Conservation (phyloP, 1,140 invertebrate genomes). For the Leptinotarsa lineolata region DNA sequence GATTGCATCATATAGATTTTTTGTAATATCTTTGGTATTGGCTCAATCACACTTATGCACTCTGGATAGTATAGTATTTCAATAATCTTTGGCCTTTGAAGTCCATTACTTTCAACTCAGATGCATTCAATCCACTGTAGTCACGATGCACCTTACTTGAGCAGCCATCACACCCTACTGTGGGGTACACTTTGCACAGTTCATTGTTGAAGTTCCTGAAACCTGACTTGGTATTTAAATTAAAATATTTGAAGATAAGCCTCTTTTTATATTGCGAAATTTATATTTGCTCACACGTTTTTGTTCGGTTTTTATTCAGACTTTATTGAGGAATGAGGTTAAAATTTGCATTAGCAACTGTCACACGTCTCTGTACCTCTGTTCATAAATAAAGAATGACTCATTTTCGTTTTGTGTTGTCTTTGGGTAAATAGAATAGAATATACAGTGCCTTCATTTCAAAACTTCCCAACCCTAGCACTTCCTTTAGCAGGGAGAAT, state of each 20-base stretch:
- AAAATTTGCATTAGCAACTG: no score
- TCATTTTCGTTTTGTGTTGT: no score
- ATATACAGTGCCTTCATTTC: no score
- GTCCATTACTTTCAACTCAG: constrained; percentile 2
- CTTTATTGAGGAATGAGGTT: no score
- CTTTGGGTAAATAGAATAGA: no score
- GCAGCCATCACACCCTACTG: background rate
- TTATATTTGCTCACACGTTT: background rate
- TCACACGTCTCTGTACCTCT: no score
- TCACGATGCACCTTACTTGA: background rate
- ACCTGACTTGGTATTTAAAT: no score
- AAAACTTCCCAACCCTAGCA: no score
- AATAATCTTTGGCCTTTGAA: constrained; percentile 1
- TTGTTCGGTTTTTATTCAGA: background rate
- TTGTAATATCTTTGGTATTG: background rate
- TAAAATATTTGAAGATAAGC: background rate
- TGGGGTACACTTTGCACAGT: background rate
- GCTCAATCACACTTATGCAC: background rate
- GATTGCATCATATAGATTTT: constrained; percentile 3
- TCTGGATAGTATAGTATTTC: background rate
- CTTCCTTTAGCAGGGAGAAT: no score
- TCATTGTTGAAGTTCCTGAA: no score
- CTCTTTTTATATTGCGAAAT: background rate
- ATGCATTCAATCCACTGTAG: background rate
- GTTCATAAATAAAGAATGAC: no score